Evolutionary conservation across 2,113 vertebrate genomes (phyloP).

Genomic region (Percina caprodes): DNA sequence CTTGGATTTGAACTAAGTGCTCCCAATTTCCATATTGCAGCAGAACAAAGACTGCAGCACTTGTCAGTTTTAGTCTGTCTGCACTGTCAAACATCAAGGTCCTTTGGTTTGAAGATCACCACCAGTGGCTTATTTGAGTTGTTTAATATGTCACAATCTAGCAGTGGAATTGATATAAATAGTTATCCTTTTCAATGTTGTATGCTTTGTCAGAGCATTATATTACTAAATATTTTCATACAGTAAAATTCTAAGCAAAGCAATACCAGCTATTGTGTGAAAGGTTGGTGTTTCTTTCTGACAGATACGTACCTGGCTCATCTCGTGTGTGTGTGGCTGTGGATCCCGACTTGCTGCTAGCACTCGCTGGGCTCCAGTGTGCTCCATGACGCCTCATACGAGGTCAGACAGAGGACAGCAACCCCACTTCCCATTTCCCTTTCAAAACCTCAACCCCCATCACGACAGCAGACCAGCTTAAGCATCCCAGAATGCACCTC

Average conservation of each 20-base stretch:
- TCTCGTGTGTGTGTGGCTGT: slow-evolving; percentile 43
- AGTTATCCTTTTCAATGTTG: not conserved
- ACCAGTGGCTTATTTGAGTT: slow-evolving; percentile 11
- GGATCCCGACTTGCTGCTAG: slow-evolving; percentile 36
- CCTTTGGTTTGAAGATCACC: slow-evolving; percentile 39
- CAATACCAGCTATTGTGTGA: not conserved
- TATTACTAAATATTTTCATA: slow-evolving; percentile 23
- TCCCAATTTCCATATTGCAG: slow-evolving; percentile 5
- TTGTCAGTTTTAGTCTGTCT: slow-evolving; percentile 21
- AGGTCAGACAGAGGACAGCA: slow-evolving; percentile 82
- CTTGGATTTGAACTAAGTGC: slow-evolving; percentile 17
- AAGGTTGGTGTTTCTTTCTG: not conserved
- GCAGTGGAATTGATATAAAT: slow-evolving; percentile 9
- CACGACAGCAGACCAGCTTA: slow-evolving; percentile 46
- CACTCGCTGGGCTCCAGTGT: slow-evolving; percentile 58
- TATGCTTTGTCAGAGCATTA: slow-evolving; percentile 10
- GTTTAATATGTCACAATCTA: slow-evolving; percentile 23
- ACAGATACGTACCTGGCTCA: slow-evolving; percentile 32
- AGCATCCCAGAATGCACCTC: slow-evolving; percentile 83
- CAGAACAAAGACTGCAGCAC: slow-evolving; percentile 22
- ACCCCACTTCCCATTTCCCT: slow-evolving; percentile 68
- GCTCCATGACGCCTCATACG: slow-evolving; percentile 50
- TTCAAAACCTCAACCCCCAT: slow-evolving; percentile 50
- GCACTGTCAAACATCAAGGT: not conserved
- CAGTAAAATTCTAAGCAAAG: not conserved